Evolutionary conservation across 2,888 invertebrate species (phyloP), one percentile per base, ranked within the genome.

Genomic region (Camptogramma bilineatum): DNA sequence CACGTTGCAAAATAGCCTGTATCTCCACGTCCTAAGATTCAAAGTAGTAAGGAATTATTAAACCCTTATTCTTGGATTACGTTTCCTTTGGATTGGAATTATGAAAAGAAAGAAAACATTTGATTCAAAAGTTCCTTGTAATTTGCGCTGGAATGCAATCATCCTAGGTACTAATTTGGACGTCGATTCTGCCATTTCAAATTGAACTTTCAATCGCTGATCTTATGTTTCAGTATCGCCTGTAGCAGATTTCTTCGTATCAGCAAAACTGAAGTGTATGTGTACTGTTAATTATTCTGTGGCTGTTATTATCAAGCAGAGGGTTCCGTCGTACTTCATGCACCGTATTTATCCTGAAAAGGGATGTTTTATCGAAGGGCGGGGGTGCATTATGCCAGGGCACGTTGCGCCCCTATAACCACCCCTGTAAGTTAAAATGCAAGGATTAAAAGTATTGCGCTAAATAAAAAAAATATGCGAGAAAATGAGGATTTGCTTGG

Each of bases 331-430:
- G 66, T 62, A 70, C 73, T 69, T 66, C 67, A 69, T 72, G 68
- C 71, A 73, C 55, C 73, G 72, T 74, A 78, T 71, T 73, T 76
- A 77, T 73, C 74, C 72, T 55, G 70, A 57, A 69, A 77, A 78
- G 80, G 81, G 75, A 79, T 72, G 76, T 76, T 79, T 77, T 76
- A 76, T 77, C 77, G 75, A 72, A 69, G 70, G 72, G 70, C 28
- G 28, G 28, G 71, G 70, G 68, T 66, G 77, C 78, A 79, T 81
- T 81, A 82, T 82, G 82, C 81, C 68, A 46, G 66, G 71, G 73
- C 82, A 82, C 81, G 82, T 52, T 55, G 64, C 74, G 68, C 71
- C 72, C 73, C 67, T 57, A 60, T 57, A 62, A 57, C 62, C 68
- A 70, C 72, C 71, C 73, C 73, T 74, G 71, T 74, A 73, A 77